Evolutionary conservation across 2,797 vertebrate species (phyloP), one percentile per base, ranked within the genome.

Genomic region (Coilia nasus): DNA sequence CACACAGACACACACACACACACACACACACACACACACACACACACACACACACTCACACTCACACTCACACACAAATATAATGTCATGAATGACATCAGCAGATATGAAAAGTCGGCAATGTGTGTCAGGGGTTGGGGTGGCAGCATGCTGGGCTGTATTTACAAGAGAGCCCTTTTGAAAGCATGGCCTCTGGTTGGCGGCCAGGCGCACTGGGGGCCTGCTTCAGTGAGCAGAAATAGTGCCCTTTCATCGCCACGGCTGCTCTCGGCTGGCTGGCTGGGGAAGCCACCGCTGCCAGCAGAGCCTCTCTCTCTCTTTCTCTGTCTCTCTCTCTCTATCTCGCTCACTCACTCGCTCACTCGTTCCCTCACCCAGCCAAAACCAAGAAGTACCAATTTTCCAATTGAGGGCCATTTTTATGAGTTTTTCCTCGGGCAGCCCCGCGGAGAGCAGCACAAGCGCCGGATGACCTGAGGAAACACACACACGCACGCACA

Each of bases 361-460:
- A 35, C 71, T 41, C 71, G 3, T 23, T 25, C 62, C 84, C 84
- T 67, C 82, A 21, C 83, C 81, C 81, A 56, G 87, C 87, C 87
- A 87, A 85, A 87, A 83, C 87, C 88, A 35, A 87, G 81, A 83
- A 83, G 71, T 84, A 59, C 85, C 85, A 83, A 89, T 89, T 89
- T 85, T 84, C 81, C 87, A 87, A 90, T 90, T 87, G 88, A 87
- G 85, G 81, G 86, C 78, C 87, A 81, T 88, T 89, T 88, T 90
- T 90, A 90, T 85, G 85, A 84, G 84, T 78, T 88, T 44, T 21
- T 56, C 81, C 71, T 84, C 67, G 84, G 82, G 85, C 82, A 87
- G 89, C 75, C 19, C 67, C 86, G 83, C 54, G 85, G 50, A 87
- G 82, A n/a, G 60, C 19, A n/a, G 81, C 78, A 2, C 47, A 86